Percentiles rank a stretch among this genome's conserved stretches.
These are phyloP conservation scores for Cyphomyrus discorhynchus DNA, from an alignment of 2,113 vertebrate species.

Conservation along the genomic window DNA sequence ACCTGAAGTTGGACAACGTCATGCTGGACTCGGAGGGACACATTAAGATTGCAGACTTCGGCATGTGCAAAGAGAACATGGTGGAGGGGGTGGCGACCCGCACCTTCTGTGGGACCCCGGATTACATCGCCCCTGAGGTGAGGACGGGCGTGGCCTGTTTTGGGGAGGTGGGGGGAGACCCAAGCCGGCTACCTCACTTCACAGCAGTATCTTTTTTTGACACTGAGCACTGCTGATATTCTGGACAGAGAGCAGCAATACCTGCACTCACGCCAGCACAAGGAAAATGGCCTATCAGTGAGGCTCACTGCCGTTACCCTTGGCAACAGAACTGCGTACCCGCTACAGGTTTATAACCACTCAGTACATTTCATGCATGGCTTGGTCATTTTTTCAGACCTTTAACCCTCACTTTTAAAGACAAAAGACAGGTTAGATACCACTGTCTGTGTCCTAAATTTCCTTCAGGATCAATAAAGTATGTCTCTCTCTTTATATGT, in stretches of 20 bases:
- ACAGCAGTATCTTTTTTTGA: neutral
- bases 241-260: neutral
- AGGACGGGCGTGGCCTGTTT: slow-evolving; percentile 26
- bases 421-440: neutral
- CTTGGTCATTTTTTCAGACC: neutral
- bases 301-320: neutral
- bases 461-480: neutral
- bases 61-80: slow-evolving; percentile 98
- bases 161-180: neutral
- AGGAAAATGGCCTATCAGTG: neutral
- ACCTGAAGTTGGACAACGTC: slow-evolving; percentile 95
- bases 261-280: neutral
- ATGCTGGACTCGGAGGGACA: slow-evolving; percentile 97
- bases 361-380: neutral
- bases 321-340: neutral
- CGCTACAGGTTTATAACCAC: neutral
- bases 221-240: neutral
- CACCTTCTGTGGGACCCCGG: slow-evolving; percentile 96
- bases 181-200: neutral
- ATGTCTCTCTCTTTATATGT: neutral
- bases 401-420: neutral
- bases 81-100: slow-evolving; percentile 81
- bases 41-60: slow-evolving; percentile 98
- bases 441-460: neutral
- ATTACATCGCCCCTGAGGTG: slow-evolving; percentile 98